Evolutionary conservation across 1,140 invertebrate species (phyloP).

Genomic region (Hypothenemus hampei): DNA sequence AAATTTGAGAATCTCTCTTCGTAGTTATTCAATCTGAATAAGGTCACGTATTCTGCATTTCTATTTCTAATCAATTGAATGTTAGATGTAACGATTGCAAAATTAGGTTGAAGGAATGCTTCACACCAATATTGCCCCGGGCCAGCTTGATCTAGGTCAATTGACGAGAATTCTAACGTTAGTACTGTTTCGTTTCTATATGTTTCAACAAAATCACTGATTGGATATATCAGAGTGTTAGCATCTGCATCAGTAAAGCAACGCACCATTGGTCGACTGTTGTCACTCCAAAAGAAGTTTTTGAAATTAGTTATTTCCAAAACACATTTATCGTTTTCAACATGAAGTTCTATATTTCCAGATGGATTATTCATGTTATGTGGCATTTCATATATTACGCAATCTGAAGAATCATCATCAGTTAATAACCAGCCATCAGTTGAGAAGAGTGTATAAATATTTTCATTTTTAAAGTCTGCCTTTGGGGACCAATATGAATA

Average conservation of each 20-base stretch:
- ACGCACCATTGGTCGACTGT: slow-evolving; percentile 13
- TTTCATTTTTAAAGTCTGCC: slow-evolving; percentile 5
- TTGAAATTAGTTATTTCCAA: slow-evolving; percentile 12
- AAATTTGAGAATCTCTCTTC: slow-evolving; percentile 4
- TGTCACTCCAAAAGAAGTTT: slow-evolving; percentile 5
- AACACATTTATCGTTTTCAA: neutral
- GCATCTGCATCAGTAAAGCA: slow-evolving; percentile 27
- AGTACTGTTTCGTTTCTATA: neutral
- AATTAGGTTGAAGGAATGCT: slow-evolving; percentile 26
- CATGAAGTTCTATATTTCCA: slow-evolving; percentile 1
- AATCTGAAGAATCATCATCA: slow-evolving; percentile 11
- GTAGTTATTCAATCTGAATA: slow-evolving; percentile 14
- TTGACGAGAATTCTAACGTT: slow-evolving; percentile 1
- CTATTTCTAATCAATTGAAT: slow-evolving; percentile 6
- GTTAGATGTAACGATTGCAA: slow-evolving; percentile 5
- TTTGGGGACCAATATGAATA: slow-evolving; percentile 25
- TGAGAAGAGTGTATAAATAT: slow-evolving; percentile 10
- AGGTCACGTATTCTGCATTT: slow-evolving; percentile 20
- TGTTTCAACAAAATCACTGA: neutral
- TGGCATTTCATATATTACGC: neutral
- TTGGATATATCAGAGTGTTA: slow-evolving; percentile 6
- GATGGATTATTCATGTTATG: neutral
- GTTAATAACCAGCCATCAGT: slow-evolving; percentile 24
- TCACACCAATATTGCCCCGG: slow-evolving; percentile 31
- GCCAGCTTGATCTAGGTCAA: slow-evolving; percentile 11